Base-by-base conservation (phyloP, 2,888 invertebrate species). In the Melipona beecheii region DNA sequence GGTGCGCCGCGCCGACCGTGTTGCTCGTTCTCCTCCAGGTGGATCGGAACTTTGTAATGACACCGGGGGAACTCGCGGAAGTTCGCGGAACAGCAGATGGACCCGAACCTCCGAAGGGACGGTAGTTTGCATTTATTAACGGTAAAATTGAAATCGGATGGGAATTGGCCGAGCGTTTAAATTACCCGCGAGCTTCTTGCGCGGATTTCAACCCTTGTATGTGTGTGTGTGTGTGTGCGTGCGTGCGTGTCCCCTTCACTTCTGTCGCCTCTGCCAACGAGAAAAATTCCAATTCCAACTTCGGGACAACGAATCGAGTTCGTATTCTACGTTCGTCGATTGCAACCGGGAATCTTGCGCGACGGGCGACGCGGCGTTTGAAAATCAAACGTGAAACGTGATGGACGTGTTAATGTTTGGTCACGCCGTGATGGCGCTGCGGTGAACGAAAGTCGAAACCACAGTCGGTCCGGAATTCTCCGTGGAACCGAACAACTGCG, bases 391-490 rank as follows among this genome's bases (percentile, higher is more conserved):
- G 36, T 6, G 24, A 43, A 72, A 43, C 62, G 43, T 11, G 36
- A 52, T 27, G 21, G 24, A 60, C 60, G 70, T 88, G 90, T 90
- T 91, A 92, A 92, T 91, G 91, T 91, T 93, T 92, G 89, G 86
- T 83, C 73, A 36, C 68, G 80, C 60, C 24, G 60, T 52, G 52
- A 50, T 49, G 21, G 36, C 43, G 58, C 17, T 43, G 66, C 75
- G 69, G 52, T 68, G 90, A 90, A 86, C 88, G 43, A 89, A 92
- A 93, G 90, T 93, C 91, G 91, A 92, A 92, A 91, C 91, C 92
- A 89, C 90, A 89, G 76, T 78, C 71, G 62, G 36, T 88, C 87
- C 91, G 92, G 70, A 91, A 93, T 93, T 93, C 93, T 91, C 92
- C 86, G 90, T 89, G 92, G 91, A 90, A 92, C 92, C 90, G 89